Conservation (phyloP, 30 jellyfish, hydroid and myxozoan species). For the Chrysaora quinquecirrha region DNA sequence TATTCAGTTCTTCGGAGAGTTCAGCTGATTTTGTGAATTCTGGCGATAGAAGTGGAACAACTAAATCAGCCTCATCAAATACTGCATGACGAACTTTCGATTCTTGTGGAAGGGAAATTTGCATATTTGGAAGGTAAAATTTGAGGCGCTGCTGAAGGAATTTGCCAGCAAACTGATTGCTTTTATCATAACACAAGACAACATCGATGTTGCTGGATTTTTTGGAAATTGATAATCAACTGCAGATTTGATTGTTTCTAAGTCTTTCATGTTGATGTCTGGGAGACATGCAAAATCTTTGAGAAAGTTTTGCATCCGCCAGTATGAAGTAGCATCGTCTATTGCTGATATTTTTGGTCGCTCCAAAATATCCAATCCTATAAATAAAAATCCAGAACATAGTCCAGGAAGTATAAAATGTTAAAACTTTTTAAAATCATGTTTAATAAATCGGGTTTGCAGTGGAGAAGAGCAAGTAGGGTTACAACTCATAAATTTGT, state of each 20-base stretch:
- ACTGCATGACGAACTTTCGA: slow-evolving; percentile 60
- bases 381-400: no score
- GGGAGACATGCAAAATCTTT: slow-evolving; percentile 46
- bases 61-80: slow-evolving; percentile 63
- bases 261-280: slow-evolving; percentile 30
- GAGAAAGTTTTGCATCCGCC: slow-evolving; percentile 57
- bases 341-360: not conserved
- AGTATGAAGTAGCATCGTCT: slow-evolving; percentile 44
- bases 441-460: no score
- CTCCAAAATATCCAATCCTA: slow-evolving; percentile 21
- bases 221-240: not conserved
- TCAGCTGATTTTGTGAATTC: slow-evolving; percentile 45
- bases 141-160: slow-evolving; percentile 38
- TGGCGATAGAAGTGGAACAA: slow-evolving; percentile 78
- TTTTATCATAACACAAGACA: slow-evolving; percentile 54
- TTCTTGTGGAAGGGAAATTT: slow-evolving; percentile 59
- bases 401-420: no score
- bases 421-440: no score
- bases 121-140: slow-evolving; percentile 38
- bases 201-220: slow-evolving; percentile 46
- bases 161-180: slow-evolving; percentile 22
- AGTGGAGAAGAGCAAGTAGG: no score
- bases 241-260: not conserved
- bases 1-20: slow-evolving; percentile 71
- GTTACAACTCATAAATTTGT: no score